phyloP scores from a whole-genome alignment of 2,888 invertebrate species.

The Leptinotarsa rubiginosa region DNA sequence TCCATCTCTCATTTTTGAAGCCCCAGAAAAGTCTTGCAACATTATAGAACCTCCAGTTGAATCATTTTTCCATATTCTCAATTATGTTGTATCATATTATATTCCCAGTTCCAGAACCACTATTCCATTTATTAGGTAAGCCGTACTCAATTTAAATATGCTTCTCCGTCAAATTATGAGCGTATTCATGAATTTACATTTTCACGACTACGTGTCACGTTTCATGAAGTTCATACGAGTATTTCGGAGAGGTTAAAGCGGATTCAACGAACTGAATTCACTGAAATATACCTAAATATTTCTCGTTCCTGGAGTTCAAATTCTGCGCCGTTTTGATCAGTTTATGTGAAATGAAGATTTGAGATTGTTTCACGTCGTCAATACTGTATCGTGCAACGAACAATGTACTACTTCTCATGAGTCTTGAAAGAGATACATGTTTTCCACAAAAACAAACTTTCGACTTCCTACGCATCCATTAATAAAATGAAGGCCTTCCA shows the following conservation, averaged over 20 bases:
- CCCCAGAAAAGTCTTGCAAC: too few relatives aligned
- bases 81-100: too few relatives aligned
- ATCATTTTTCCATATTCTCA: too few relatives aligned
- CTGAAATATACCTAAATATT: slow-evolving; percentile 9
- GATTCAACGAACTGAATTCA: slow-evolving; percentile 20
- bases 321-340: slow-evolving; percentile 8
- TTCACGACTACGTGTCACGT: slow-evolving; percentile 21
- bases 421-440: too few relatives aligned
- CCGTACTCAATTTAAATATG: slow-evolving; percentile 19
- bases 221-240: slow-evolving; percentile 26
- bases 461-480: too few relatives aligned
- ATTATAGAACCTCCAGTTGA: too few relatives aligned
- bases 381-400: too few relatives aligned
- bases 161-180: slow-evolving; percentile 27
- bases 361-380: too few relatives aligned
- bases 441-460: too few relatives aligned
- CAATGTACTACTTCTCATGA: too few relatives aligned
- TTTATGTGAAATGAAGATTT: neutral
- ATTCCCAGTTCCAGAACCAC: neutral
- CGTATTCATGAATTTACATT: slow-evolving; percentile 25
- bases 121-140: slow-evolving; percentile 21
- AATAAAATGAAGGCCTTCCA: too few relatives aligned
- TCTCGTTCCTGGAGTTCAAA: slow-evolving; percentile 15
- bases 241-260: slow-evolving; percentile 20
- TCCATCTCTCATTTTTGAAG: too few relatives aligned